These are phyloP conservation scores for Siphlonurus alternatus DNA, from an alignment of 2,888 invertebrate genomes.

Conservation along the genomic window DNA sequence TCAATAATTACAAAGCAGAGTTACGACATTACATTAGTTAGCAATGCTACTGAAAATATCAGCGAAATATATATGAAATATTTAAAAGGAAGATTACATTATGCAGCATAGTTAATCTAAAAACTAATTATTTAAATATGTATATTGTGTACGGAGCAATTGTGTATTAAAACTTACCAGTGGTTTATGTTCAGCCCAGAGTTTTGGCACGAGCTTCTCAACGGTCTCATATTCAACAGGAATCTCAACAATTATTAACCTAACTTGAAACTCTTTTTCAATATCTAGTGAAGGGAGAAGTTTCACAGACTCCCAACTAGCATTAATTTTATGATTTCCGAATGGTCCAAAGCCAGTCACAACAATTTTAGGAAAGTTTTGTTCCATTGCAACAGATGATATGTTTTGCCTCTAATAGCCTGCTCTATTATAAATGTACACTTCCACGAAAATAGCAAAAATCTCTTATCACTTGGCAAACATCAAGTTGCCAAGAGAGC, in stretches of 20 bases:
- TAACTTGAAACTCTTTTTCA: conserved; percentile 32
- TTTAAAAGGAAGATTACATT: too few species aligned
- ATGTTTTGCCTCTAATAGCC: too few species aligned
- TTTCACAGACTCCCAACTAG: conserved; percentile 71
- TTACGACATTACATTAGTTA: too few species aligned
- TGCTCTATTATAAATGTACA: too few species aligned
- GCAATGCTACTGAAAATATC: too few species aligned
- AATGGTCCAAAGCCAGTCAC: conserved; percentile 75
- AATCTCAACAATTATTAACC: conserved; percentile 40
- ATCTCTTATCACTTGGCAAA: too few species aligned
- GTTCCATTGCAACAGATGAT: background rate
- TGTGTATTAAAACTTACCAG: conserved; percentile 33
- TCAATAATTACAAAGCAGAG: too few species aligned
- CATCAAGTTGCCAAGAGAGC: too few species aligned
- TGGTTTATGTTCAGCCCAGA: conserved; percentile 57
- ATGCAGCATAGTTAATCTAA: conserved; percentile 8
- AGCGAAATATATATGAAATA: too few species aligned
- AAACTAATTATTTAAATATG: background rate
- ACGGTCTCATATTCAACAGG: conserved; percentile 59
- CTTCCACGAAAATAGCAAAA: too few species aligned
- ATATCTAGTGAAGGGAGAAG: conserved; percentile 33
- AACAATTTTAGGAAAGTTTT: conserved; percentile 25
- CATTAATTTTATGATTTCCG: conserved; percentile 46
- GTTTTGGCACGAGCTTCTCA: conserved; percentile 38
- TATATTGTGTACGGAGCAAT: background rate